Percentiles rank a stretch among this genome's conserved stretches.
phyloP scores from a whole-genome alignment of 2,113 vertebrate genomes.

The Mionectes macconnelli region DNA sequence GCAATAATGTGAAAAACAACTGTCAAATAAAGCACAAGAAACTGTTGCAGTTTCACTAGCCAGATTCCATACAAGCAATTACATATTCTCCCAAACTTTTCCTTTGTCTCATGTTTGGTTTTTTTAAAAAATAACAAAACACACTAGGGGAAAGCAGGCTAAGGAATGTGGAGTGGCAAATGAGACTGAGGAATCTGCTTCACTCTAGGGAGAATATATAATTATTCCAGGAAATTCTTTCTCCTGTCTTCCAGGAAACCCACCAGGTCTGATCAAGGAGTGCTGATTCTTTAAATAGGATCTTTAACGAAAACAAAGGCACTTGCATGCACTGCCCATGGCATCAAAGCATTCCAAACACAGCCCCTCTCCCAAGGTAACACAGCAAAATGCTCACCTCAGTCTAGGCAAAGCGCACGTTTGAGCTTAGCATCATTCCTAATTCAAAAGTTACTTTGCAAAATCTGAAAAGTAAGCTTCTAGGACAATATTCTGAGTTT shows the following conservation, averaged over 20 bases:
- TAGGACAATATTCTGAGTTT: not conserved
- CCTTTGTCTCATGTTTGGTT: not conserved
- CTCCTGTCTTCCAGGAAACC: constrained; percentile 58
- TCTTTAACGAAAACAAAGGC: constrained; percentile 46
- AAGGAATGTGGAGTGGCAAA: constrained; percentile 7
- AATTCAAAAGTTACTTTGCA: not conserved
- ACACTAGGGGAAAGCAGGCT: not conserved
- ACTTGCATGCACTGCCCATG: not conserved
- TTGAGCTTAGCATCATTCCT: rapidly evolving
- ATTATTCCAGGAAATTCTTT: constrained; percentile 54
- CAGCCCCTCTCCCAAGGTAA: not conserved
- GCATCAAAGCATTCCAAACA: not conserved
- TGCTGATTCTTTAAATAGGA: constrained; percentile 42
- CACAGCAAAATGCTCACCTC: rapidly evolving
- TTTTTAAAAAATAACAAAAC: not conserved
- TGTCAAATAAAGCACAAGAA: not conserved
- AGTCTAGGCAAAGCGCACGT: rapidly evolving
- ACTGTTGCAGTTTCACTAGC: not conserved
- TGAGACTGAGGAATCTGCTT: not conserved
- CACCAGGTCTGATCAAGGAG: constrained; percentile 47
- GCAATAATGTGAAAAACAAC: not conserved
- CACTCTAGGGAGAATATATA: constrained; percentile 5
- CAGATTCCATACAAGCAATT: not conserved
- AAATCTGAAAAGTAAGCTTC: not conserved
- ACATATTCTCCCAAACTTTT: not conserved